These are phyloP conservation scores for Oedothorax gibbosus DNA, from an alignment of 1,140 invertebrate genomes.

Conservation along the genomic window DNA sequence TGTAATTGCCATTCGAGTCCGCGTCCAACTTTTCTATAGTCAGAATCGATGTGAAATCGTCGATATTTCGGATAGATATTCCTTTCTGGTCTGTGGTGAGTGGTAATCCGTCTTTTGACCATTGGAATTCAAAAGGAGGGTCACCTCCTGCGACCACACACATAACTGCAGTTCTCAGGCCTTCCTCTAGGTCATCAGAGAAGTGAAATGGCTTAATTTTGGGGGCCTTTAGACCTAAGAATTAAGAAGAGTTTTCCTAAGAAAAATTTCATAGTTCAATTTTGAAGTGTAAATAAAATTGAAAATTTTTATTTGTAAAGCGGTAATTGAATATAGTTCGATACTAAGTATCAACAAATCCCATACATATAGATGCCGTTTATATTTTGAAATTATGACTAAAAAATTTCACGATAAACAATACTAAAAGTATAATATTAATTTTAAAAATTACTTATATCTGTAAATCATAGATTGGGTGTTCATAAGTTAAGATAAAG, in stretches of 20 bases:
- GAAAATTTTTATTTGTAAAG: too few relatives aligned
- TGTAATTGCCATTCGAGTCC: slow-evolving; percentile 63
- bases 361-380: too few relatives aligned
- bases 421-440: too few relatives aligned
- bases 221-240: slow-evolving; percentile 22
- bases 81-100: neutral
- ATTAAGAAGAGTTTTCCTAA: neutral
- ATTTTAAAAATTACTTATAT: too few relatives aligned
- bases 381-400: too few relatives aligned
- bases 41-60: slow-evolving; percentile 67
- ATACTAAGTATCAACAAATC: too few relatives aligned
- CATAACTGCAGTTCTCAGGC: slow-evolving; percentile 75
- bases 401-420: too few relatives aligned
- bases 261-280: too few relatives aligned
- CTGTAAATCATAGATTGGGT: too few relatives aligned
- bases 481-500: too few relatives aligned
- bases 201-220: slow-evolving; percentile 58
- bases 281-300: too few relatives aligned
- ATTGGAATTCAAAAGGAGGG: slow-evolving; percentile 60
- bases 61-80: slow-evolving; percentile 39
- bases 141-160: slow-evolving; percentile 63
- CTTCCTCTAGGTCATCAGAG: slow-evolving; percentile 74
- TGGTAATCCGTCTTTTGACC: slow-evolving; percentile 41
- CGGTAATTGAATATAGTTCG: too few relatives aligned
- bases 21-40: slow-evolving; percentile 46